These are phyloP conservation scores for Zygogramma bicolorata DNA, from an alignment of 2,888 invertebrate species.

Conservation along the genomic window DNA sequence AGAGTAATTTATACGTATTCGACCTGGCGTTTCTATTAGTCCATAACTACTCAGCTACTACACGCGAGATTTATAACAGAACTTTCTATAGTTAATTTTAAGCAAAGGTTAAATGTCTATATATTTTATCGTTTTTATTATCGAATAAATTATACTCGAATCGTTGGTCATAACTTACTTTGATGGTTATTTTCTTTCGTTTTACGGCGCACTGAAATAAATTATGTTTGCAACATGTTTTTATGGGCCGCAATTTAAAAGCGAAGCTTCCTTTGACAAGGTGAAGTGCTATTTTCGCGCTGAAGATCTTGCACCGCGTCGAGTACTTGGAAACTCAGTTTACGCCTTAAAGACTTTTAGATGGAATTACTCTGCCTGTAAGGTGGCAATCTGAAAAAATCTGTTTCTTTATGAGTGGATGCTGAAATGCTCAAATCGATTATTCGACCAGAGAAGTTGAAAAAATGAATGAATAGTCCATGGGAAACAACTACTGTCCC, in stretches of 20 bases:
- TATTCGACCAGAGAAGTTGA: too few relatives aligned
- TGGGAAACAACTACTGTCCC: too few relatives aligned
- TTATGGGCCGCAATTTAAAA: conserved; percentile 39
- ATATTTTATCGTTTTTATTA: conserved; percentile 60
- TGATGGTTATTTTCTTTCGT: conserved; percentile 53
- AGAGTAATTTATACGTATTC: conserved; percentile 67
- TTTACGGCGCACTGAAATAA: conserved; percentile 48
- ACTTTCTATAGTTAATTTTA: conserved; percentile 61
- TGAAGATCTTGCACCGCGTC: background rate
- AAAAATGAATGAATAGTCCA: too few relatives aligned
- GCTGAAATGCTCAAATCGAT: too few relatives aligned
- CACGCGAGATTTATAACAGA: conserved; percentile 60
- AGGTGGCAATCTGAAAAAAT: background rate
- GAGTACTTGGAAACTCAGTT: background rate
- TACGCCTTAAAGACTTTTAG: background rate
- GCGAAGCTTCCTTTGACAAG: conserved; percentile 36
- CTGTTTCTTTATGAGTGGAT: background rate
- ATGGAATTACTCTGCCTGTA: conserved; percentile 1
- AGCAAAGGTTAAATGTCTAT: conserved; percentile 61
- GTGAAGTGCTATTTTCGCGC: conserved; percentile 49
- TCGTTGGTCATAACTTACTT: conserved; percentile 54
- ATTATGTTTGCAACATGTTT: conserved; percentile 49
- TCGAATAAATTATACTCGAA: conserved; percentile 55
- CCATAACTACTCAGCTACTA: conserved; percentile 65
- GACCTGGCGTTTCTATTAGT: conserved; percentile 68